These are phyloP conservation scores for Gastracanthus pulcherrimus DNA, from an alignment of 2,888 invertebrate species.

Conservation along the genomic window DNA sequence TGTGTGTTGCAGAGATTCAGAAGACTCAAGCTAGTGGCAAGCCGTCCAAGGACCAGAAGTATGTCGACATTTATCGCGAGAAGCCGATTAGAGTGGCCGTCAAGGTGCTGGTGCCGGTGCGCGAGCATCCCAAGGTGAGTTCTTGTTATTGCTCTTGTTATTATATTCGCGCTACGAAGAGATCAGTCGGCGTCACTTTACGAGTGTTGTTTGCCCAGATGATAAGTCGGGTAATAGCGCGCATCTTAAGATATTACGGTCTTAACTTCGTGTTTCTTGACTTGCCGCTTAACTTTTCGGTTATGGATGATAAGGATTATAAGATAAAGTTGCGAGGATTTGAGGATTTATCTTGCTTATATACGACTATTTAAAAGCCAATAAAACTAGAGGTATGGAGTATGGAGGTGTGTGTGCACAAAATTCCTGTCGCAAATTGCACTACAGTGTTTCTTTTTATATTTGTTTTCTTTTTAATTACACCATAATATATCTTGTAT, in stretches of 20 bases:
- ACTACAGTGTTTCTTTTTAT: no score
- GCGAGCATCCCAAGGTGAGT: constrained; percentile 85
- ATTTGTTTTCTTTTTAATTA: no score
- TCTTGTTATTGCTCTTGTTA: not conserved
- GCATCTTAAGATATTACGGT: not conserved
- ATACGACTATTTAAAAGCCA: no score
- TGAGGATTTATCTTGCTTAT: no score
- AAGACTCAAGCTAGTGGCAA: constrained; percentile 86
- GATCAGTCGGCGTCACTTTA: no score
- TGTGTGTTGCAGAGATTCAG: constrained; percentile 83
- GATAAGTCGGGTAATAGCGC: not conserved
- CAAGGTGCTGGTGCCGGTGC: constrained; percentile 86
- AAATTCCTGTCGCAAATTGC: no score
- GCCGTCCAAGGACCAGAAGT: constrained; percentile 84
- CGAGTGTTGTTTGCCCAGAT: not conserved
- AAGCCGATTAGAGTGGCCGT: constrained; percentile 85
- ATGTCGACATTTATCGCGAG: constrained; percentile 88
- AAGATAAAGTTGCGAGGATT: not conserved
- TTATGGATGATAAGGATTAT: not conserved
- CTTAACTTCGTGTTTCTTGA: no score
- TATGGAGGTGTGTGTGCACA: no score
- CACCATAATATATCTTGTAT: no score
- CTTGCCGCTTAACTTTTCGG: not conserved
- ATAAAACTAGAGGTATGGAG: no score
- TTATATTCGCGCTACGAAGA: no score